Evolutionary conservation across 1,140 invertebrate genomes (phyloP), one percentile per base, ranked within the genome.

Genomic region (Panagrolaimus sp.): DNA sequence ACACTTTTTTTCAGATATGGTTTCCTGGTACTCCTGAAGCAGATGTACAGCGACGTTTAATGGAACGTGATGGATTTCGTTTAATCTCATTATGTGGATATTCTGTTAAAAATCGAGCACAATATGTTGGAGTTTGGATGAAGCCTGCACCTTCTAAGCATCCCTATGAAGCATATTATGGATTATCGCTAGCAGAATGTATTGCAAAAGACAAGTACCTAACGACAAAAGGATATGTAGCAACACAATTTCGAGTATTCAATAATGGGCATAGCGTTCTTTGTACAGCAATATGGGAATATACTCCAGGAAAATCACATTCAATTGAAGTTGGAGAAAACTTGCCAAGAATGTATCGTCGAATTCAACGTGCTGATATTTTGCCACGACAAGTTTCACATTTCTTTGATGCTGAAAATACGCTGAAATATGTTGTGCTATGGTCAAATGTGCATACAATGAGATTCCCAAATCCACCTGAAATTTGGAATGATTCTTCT

Each of bases 121-220:
- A 76, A 45, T 81, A 82, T 70, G 72, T 83, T 43, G 80, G 80
- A 13, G 72, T 82, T 5, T 82, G 80, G 80, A 69, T 69, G 61
- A 82, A 82, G 47, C 76, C 77, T 9, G 48, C 68, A 23, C 23
- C 72, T 14, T 51, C 61, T n/a, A 66, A 62, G 20, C 67, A 46
- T 45, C 71, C 78, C n/a, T 81, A 81, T 66, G 79, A 81, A 72
- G 81, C 81, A 1, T 74, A 83, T 46, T 82, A 83, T 64, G 80
- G 80, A 9, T 44, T 81, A 20, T 71, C 79, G 3, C 45, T 81
- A 16, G 65, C 66, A 14, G 80, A 79, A 23, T 82, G 81, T 66
- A 62, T 82, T n/a, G 72, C 68, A 51, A 73, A 78, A 46, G 76
- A 82, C 57, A 69, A 72, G 31, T 16, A 71, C 9, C 65, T 78